phyloP scores from a whole-genome alignment of 2,888 invertebrate genomes.

The Molorchus minor region DNA sequence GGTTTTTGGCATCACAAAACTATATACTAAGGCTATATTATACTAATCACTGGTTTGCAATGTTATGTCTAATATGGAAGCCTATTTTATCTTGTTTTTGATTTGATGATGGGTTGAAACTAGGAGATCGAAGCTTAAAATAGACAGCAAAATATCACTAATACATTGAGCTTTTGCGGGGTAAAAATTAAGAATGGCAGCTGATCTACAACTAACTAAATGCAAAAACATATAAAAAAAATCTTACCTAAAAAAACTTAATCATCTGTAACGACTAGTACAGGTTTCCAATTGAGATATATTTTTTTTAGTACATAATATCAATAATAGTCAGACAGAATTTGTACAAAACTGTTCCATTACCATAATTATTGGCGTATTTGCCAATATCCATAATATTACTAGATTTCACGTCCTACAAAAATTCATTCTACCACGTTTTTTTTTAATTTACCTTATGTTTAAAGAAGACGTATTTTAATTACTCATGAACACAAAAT shows the following conservation, averaged over 20 bases:
- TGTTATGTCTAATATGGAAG: slow-evolving; percentile 19
- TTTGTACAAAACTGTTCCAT: slow-evolving; percentile 41
- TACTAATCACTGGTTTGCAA: neutral
- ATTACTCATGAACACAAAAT: slow-evolving; percentile 21
- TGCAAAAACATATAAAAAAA: slow-evolving; percentile 38
- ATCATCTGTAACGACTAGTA: slow-evolving; percentile 50
- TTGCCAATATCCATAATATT: slow-evolving; percentile 35
- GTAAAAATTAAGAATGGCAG: slow-evolving; percentile 45
- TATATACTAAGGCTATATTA: slow-evolving; percentile 19
- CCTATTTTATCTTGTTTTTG: slow-evolving; percentile 18
- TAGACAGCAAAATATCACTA: slow-evolving; percentile 23
- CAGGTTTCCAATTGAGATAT: slow-evolving; percentile 47
- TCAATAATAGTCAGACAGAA: slow-evolving; percentile 42
- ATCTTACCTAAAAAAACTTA: slow-evolving; percentile 42
- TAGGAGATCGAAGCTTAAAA: slow-evolving; percentile 1
- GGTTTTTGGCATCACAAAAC: slow-evolving; percentile 15
- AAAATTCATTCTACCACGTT: slow-evolving; percentile 38
- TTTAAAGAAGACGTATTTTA: slow-evolving; percentile 38
- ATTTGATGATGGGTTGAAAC: slow-evolving; percentile 1
- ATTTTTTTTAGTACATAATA: slow-evolving; percentile 34
- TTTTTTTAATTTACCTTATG: slow-evolving; percentile 26
- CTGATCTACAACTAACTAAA: slow-evolving; percentile 41
- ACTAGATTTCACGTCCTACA: slow-evolving; percentile 34
- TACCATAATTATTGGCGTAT: slow-evolving; percentile 22
- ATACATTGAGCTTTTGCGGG: slow-evolving; percentile 8